A percentile compares a stretch with the other conserved stretches of the same genome.
Evolutionary conservation across 37 sponge, comb jelly and placozoan species (phyloP).

Genomic region (Agelas oroides): DNA sequence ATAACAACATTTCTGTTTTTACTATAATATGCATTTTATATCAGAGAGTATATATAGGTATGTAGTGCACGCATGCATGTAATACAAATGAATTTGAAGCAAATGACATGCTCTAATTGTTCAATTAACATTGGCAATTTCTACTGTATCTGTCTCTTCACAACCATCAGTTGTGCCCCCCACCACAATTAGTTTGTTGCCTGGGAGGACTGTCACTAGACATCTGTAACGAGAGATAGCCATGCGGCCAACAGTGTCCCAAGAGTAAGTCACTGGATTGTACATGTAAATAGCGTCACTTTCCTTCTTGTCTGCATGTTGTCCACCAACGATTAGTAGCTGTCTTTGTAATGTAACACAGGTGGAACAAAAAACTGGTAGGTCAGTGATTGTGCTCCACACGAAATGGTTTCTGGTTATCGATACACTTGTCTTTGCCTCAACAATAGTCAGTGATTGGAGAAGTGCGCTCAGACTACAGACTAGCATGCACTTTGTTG

Average conservation of each 20-base stretch:
- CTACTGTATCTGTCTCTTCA: too few species aligned
- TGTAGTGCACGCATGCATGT: too few species aligned
- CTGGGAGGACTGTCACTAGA: background rate
- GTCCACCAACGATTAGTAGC: background rate
- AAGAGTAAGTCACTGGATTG: background rate
- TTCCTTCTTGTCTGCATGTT: too few species aligned
- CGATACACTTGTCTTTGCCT: too few species aligned
- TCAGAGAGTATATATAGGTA: too few species aligned
- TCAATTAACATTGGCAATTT: too few species aligned
- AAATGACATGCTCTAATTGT: too few species aligned
- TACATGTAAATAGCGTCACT: background rate
- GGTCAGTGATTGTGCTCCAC: background rate
- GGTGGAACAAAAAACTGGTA: background rate
- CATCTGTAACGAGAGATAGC: too few species aligned
- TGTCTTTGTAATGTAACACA: background rate
- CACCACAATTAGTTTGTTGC: slow-evolving; percentile 15
- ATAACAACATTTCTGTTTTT: too few species aligned
- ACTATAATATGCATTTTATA: too few species aligned
- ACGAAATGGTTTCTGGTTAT: background rate
- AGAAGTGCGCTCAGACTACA: background rate
- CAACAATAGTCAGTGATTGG: background rate
- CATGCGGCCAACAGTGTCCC: background rate
- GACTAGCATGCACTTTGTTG: background rate
- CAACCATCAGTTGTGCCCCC: background rate
- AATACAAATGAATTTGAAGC: too few species aligned